phyloP scores from a whole-genome alignment of 1,140 invertebrate species.

The Microvelia longipes region DNA sequence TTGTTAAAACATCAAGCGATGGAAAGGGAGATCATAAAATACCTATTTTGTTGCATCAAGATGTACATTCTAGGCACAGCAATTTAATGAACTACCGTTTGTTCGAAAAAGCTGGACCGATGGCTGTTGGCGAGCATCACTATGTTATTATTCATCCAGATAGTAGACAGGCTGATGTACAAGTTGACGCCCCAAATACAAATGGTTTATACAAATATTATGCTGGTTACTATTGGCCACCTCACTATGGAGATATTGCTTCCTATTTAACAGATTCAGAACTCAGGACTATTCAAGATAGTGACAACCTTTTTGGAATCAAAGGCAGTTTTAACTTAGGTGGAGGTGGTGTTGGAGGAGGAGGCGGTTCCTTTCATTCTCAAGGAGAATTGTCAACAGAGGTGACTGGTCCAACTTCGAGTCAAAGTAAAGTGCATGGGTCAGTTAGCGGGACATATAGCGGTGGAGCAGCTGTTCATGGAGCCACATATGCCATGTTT shows the following conservation, averaged over 20 bases:
- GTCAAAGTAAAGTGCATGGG: not conserved
- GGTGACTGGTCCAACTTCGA: not conserved
- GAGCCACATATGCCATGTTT: not conserved
- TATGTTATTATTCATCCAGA: not conserved
- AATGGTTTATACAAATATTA: not conserved
- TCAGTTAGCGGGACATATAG: not conserved
- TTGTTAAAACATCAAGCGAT: too few relatives aligned
- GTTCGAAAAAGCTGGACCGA: not conserved
- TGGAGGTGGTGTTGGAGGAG: not conserved
- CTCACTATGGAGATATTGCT: not conserved
- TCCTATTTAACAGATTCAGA: not conserved
- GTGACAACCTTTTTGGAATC: not conserved
- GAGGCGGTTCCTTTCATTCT: not conserved
- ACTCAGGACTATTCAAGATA: not conserved
- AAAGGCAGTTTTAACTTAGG: not conserved
- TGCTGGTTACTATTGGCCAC: not conserved
- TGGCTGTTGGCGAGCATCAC: not conserved
- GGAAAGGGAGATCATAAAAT: too few relatives aligned
- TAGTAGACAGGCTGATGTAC: not conserved
- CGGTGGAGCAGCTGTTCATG: not conserved
- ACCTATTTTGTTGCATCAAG: too few relatives aligned
- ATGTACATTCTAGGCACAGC: too few relatives aligned
- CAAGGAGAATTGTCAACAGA: not conserved
- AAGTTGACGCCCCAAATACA: not conserved
- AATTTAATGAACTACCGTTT: not conserved